Conservation (phyloP, 2,113 vertebrate species). For the Cyanoramphus novaezelandiae region DNA sequence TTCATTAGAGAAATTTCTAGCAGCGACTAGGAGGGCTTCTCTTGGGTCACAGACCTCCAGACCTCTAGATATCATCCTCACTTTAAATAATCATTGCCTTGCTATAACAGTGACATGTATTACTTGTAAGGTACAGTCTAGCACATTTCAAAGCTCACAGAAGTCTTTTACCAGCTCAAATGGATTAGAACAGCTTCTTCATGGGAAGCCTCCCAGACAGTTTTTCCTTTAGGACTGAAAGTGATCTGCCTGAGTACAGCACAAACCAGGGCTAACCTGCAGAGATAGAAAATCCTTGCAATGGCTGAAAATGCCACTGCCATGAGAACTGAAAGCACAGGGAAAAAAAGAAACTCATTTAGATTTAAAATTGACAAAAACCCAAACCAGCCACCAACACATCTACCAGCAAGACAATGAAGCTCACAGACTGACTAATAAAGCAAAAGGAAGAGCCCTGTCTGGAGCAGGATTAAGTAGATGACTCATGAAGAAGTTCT, state of each 20-base stretch:
- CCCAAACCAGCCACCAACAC: background rate
- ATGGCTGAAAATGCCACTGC: background rate
- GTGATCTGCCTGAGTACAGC: background rate
- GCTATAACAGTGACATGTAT: background rate
- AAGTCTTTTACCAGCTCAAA: conserved; percentile 5
- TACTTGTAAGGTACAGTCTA: background rate
- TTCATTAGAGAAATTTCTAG: conserved; percentile 13
- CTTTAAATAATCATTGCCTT: background rate
- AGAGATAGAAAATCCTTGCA: background rate
- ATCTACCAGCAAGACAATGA: background rate
- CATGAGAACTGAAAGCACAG: background rate
- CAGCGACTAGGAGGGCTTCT: background rate
- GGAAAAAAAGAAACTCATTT: background rate
- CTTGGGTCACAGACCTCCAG: background rate
- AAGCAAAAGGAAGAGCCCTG: conserved; percentile 14
- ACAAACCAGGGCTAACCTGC: background rate
- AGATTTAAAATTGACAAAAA: background rate
- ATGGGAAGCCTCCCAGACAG: background rate
- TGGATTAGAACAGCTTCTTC: background rate
- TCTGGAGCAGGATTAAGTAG: conserved; percentile 4
- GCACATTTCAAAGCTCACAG: background rate
- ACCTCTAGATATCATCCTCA: background rate
- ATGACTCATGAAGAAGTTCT: conserved; percentile 26
- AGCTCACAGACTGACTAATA: background rate
- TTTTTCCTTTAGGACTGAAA: background rate